Percentiles rank a stretch among this genome's conserved stretches.
phyloP scores from a whole-genome alignment of 2,113 vertebrate genomes.

The Laticauda colubrina region DNA sequence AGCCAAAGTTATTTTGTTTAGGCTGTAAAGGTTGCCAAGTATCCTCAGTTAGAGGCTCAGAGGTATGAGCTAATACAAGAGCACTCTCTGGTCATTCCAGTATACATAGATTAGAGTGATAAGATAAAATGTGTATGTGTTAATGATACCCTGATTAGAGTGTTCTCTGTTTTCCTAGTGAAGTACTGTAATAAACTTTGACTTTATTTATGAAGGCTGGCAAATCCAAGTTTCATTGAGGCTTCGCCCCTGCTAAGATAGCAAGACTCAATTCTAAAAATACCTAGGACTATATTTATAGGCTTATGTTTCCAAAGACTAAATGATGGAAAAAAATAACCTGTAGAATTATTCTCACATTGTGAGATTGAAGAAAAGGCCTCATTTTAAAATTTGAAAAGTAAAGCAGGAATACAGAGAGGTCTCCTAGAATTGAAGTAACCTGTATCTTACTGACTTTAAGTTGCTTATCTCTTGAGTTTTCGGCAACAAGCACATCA shows the following conservation, averaged over 20 bases:
- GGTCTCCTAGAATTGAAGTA: neutral
- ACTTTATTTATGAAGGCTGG: neutral
- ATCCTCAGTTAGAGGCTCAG: neutral
- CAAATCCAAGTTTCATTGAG: neutral
- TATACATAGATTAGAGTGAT: neutral
- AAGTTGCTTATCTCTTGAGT: neutral
- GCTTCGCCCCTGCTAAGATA: neutral
- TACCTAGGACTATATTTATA: neutral
- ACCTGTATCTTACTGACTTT: neutral
- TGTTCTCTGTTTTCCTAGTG: neutral
- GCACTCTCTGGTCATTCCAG: neutral
- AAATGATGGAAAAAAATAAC: neutral
- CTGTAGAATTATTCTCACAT: neutral
- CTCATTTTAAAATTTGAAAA: neutral
- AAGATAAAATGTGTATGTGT: neutral
- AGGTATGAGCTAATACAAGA: neutral
- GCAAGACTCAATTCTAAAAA: neutral
- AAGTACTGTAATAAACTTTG: neutral
- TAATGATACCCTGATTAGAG: neutral
- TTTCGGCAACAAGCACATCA: neutral
- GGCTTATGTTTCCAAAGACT: neutral
- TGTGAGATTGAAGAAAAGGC: neutral
- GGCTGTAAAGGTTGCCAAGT: neutral
- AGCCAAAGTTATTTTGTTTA: neutral
- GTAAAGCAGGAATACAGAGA: neutral